A percentile compares a stretch with the other conserved stretches of the same genome.
These are phyloP conservation scores for Morelia viridis DNA, from an alignment of 2,797 vertebrate species.

Conservation along the genomic window DNA sequence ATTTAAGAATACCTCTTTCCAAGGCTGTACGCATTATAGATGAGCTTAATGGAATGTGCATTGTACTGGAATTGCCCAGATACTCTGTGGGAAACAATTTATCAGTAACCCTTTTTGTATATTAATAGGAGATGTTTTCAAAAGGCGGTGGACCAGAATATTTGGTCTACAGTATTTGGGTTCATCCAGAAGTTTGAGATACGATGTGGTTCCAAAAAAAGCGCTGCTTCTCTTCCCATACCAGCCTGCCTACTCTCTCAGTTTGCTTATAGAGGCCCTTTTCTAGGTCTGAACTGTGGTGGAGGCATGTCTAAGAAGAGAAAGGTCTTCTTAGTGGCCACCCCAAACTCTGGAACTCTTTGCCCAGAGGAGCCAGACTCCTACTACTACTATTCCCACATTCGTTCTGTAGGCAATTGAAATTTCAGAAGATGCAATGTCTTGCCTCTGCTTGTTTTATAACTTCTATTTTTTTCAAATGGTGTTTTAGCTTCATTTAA, in stretches of 20 bases:
- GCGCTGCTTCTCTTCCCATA: neutral
- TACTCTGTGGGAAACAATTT: conserved; percentile 8
- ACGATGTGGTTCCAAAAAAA: neutral
- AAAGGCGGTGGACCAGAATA: neutral
- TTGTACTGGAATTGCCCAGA: conserved; percentile 12
- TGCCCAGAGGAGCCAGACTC: neutral
- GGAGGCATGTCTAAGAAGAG: neutral
- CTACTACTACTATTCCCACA: neutral
- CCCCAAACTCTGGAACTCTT: neutral
- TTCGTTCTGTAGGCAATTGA: neutral
- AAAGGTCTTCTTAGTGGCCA: neutral
- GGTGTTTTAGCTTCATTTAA: neutral
- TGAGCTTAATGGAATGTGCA: conserved; percentile 25
- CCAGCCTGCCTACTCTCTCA: neutral
- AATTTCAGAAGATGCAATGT: neutral
- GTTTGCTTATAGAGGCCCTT: neutral
- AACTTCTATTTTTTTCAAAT: neutral
- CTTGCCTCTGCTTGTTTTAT: neutral
- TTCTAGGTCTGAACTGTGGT: neutral
- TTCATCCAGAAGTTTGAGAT: neutral
- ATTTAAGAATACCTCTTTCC: conserved; percentile 14
- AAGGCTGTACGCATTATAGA: conserved; percentile 8
- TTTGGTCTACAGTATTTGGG: neutral
- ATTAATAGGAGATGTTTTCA: neutral
- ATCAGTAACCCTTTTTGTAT: conserved; percentile 2